Evolutionary conservation across 2,888 invertebrate species (phyloP), one percentile per base, ranked within the genome.

Genomic region (Lysandra bellargus): DNA sequence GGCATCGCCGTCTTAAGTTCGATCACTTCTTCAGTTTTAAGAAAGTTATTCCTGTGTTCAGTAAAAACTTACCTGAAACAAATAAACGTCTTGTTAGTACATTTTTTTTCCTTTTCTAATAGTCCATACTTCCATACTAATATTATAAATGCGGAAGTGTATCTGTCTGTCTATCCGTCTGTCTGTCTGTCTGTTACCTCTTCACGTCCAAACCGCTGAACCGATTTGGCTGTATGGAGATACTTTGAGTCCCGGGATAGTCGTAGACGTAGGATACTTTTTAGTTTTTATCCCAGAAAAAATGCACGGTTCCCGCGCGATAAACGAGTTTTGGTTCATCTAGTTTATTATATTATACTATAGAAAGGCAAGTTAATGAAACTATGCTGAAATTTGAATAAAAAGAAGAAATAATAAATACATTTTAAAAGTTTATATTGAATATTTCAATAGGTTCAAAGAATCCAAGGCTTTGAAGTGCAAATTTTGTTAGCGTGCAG

Each of bases 41-140:
- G 0, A 53, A 33, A 69, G 69, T 78, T 74, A 80, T 37, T 79
- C 75, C 23, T 77, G 64, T 80, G 81, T 40, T 79, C 49, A 79
- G 79, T 72, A 82, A 85, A 82, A 86, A 88, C 90, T 90, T 90
- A 90, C 90, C 90, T 90, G 85, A 30, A 87, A 87, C 85, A 87
- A 85, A 80, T 79, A 80, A 49, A 49, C 53, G 44, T 9, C 1
- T 30, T 64, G 23, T 23, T 1, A 61, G 61, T 61, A 53, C 40
- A 57, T 57, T 17, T 57, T 3, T 57, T 57, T 12, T 40, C 0
- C 40, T 40, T 5, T 40, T 40, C 6, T 6, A 40, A 6, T 37
- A 37, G 37, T 37, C 33, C 33, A 33, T 33, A 33, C 33, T 33
- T 4, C 33, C 33, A 37, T 37, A 37, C 2, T 37, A 37, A 37